Base-by-base conservation (phyloP, 2,797 vertebrate species). In the Cynodonichthys magdalenae region DNA sequence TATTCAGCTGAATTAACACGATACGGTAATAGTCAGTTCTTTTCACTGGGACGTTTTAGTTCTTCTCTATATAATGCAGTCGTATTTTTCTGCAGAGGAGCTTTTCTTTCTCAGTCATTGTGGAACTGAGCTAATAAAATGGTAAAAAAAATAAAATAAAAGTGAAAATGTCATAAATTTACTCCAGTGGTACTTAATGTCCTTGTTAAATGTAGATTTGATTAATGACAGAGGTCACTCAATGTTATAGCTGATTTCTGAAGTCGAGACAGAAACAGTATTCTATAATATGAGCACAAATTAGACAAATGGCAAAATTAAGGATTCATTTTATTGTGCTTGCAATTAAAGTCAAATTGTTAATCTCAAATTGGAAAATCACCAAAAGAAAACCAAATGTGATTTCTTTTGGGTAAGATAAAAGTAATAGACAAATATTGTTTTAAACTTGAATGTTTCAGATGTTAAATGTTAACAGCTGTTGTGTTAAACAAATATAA, bases 1-100 rank as follows among this genome's bases (percentile, higher is more conserved):
- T 42, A 49, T 79, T 64, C 47, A 2, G 24, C 54, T 69, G 29
- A 75, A 66, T 69, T 65, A 61, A 75, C 50, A 67, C 45, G 6
- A 73, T 50, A 52, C 28, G 19, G 53, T 77, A 53, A 46, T 68
- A 66, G 31, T 67, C 10, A 34, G 3, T 49, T 73, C 18, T 39
- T 42, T 63, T 12, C 27, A n/a, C 42, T 49, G 5, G 50, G 27
- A 4, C 3, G 46, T 53, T 59, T 71, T 18, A 14, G n/a, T 61
- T 67, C 15, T 20, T 52, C 15, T 39, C 18, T 53, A 42, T 36
- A 53, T 56, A 61, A 63, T 63, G 42, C 53, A 31, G 11, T 39
- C 14, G 27, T 63, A 14, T 31, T 48, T 55, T 44, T 50, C 53
- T 36, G 0, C 18, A 46, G 20, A 57, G n/a, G 41, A 66, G 47